phyloP scores from a whole-genome alignment of 2,113 vertebrate species.

The Embiotoca jacksoni region DNA sequence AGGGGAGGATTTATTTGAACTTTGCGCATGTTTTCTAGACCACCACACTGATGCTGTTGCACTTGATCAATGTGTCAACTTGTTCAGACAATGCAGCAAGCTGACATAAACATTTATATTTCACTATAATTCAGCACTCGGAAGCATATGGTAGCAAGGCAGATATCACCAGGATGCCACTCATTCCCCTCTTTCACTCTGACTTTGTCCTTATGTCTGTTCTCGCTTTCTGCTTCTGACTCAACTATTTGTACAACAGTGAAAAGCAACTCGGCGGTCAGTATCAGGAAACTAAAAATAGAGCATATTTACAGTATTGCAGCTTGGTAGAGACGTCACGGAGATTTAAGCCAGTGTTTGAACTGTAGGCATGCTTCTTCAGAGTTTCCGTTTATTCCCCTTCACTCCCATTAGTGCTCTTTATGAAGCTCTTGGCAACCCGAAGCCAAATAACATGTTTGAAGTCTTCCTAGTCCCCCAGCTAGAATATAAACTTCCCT shows the following conservation, averaged over 20 bases:
- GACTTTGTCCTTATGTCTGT: conserved; percentile 31
- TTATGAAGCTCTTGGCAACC: conserved; percentile 61
- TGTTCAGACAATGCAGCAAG: conserved; percentile 21
- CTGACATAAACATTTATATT: conserved; percentile 56
- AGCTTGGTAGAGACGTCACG: conserved; percentile 21
- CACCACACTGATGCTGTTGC: conserved; percentile 39
- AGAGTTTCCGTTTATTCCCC: conserved; percentile 60
- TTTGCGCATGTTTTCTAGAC: conserved; percentile 41
- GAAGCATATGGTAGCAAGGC: conserved; percentile 32
- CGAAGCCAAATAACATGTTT: conserved; percentile 54
- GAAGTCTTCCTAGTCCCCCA: conserved; percentile 58
- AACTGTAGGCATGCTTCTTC: conserved; percentile 60
- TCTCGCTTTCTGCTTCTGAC: conserved; percentile 44
- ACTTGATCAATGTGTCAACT: conserved; percentile 18
- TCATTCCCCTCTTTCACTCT: conserved; percentile 35
- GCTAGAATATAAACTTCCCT: conserved; percentile 54
- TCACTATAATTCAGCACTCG: conserved; percentile 45
- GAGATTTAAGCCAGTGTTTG: conserved; percentile 52
- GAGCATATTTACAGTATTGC: conserved; percentile 45
- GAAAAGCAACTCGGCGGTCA: conserved; percentile 45
- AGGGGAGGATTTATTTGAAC: conserved; percentile 44
- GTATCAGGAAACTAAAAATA: conserved; percentile 64
- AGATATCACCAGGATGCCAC: conserved; percentile 43
- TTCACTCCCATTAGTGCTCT: conserved; percentile 49
- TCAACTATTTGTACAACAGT: conserved; percentile 66